Conservation (phyloP, 2,888 invertebrate species). For the Pristionchus exspectatus region DNA sequence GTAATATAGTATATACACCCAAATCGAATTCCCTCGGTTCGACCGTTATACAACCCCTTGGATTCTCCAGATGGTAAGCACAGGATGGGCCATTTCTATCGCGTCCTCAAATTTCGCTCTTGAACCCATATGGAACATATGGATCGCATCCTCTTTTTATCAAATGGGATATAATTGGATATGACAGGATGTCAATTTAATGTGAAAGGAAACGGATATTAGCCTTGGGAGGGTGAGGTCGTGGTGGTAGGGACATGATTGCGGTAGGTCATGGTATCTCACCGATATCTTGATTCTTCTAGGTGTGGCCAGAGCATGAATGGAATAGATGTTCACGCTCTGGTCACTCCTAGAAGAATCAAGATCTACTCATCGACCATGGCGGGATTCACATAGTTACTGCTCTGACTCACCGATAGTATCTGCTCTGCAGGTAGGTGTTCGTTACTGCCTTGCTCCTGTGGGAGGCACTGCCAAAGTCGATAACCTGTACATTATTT, state of each 20-base stretch:
- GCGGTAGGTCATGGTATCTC: too few species aligned
- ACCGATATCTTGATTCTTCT: too few species aligned
- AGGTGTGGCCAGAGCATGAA: background rate
- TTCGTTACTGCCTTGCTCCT: slow-evolving; percentile 99
- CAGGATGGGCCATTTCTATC: too few species aligned
- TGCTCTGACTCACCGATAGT: slow-evolving; percentile 86
- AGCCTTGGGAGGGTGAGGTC: too few species aligned
- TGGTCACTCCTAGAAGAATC: too few species aligned
- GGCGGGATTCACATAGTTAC: too few species aligned
- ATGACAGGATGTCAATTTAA: background rate
- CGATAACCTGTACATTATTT: slow-evolving; percentile 86
- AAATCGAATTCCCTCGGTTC: background rate
- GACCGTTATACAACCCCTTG: too few species aligned
- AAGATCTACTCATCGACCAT: too few species aligned
- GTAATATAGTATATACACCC: background rate
- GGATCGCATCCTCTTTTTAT: slow-evolving; percentile 28
- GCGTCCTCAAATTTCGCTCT: background rate
- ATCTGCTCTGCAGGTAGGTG: slow-evolving; percentile 98
- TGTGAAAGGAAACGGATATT: too few species aligned
- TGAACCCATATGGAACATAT: slow-evolving; percentile 43
- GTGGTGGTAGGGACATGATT: too few species aligned
- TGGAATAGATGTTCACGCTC: too few species aligned
- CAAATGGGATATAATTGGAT: background rate
- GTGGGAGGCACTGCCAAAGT: slow-evolving; percentile 99
- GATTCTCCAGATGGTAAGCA: too few species aligned